Evolutionary conservation across 2,797 vertebrate genomes (phyloP).

Genomic region (Liparis tanakae): DNA sequence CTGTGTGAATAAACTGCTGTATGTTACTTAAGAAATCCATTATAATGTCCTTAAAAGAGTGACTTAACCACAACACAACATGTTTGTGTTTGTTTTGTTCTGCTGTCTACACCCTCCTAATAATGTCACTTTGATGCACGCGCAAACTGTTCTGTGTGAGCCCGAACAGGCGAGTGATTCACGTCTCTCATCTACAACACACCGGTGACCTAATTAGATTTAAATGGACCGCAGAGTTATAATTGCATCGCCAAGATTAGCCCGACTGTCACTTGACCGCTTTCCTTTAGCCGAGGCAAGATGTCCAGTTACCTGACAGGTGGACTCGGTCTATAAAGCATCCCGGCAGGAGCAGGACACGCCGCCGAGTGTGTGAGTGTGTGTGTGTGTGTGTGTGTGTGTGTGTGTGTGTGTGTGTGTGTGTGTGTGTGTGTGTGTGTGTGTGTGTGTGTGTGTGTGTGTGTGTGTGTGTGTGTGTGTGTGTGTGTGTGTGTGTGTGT

Average conservation of each 20-base stretch:
- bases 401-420: too few relatives aligned
- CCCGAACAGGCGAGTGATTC: constrained; percentile 17
- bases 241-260: constrained; percentile 31
- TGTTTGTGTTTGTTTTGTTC: not conserved
- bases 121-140: constrained; percentile 7
- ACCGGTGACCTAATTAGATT: constrained; percentile 51
- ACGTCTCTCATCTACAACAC: constrained; percentile 60
- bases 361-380: not conserved
- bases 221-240: constrained; percentile 42
- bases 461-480: too few relatives aligned
- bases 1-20: not conserved
- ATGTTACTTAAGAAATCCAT: not conserved
- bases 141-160: not conserved
- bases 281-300: constrained; percentile 12
- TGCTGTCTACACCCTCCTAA: not conserved
- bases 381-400: too few relatives aligned
- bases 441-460: too few relatives aligned
- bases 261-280: constrained; percentile 2
- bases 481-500: not conserved
- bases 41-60: constrained; percentile 21
- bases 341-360: constrained; percentile 10
- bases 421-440: not conserved
- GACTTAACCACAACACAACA: not conserved
- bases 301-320: constrained; percentile 59
- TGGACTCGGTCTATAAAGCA: constrained; percentile 17